phyloP scores from a whole-genome alignment of 2,797 vertebrate genomes.

The Pseudochirops corinnae region DNA sequence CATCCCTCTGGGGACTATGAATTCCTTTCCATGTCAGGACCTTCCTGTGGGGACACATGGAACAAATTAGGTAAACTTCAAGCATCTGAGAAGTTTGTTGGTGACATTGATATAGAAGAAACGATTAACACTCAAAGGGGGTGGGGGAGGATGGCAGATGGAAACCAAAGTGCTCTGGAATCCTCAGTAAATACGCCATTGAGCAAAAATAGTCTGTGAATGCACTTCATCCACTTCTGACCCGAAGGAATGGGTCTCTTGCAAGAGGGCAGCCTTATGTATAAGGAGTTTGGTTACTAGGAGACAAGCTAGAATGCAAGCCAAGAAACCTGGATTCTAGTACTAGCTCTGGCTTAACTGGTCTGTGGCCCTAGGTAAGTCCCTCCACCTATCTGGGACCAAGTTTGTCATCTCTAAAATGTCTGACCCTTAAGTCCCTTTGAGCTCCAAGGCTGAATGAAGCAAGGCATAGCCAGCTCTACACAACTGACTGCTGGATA shows the following conservation, averaged over 20 bases:
- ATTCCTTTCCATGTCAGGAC: conserved; percentile 64
- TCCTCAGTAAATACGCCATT: background rate
- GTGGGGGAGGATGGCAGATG: background rate
- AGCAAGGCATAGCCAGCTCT: background rate
- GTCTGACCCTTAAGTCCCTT: background rate
- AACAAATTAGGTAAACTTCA: conserved; percentile 84
- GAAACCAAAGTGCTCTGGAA: background rate
- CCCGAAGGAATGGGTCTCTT: background rate
- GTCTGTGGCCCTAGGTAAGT: background rate
- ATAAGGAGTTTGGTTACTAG: background rate
- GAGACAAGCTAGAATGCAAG: background rate
- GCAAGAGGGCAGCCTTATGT: background rate
- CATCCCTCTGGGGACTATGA: conserved; percentile 3
- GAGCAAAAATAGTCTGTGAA: background rate
- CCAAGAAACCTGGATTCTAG: background rate
- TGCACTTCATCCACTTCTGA: background rate
- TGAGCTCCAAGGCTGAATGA: background rate
- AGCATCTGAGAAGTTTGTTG: conserved; percentile 58
- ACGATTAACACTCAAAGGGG: conserved; percentile 41
- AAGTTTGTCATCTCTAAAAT: background rate
- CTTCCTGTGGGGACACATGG: conserved; percentile 84
- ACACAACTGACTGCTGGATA: background rate
- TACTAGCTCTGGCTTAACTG: background rate
- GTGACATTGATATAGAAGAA: conserved; percentile 56
- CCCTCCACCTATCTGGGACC: background rate